Conservation (phyloP, 2,888 invertebrate genomes). For the Parnassius glacialis region DNA sequence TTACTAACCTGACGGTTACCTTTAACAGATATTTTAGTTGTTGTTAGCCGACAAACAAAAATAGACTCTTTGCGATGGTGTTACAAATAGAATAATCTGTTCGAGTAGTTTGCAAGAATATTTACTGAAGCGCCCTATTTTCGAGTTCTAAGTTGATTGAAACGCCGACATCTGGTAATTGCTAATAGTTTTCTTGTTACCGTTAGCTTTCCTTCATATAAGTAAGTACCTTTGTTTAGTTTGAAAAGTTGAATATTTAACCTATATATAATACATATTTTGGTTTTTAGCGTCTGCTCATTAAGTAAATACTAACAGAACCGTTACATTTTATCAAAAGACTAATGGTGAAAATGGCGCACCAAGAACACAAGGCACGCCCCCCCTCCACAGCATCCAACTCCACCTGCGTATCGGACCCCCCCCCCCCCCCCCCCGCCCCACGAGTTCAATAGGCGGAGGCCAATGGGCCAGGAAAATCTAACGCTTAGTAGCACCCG, state of each 20-base stretch:
- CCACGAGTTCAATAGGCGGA: too few species aligned
- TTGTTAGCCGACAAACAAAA: neutral
- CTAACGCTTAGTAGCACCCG: too few species aligned
- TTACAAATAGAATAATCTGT: slow-evolving; percentile 2
- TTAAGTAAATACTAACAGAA: slow-evolving; percentile 30
- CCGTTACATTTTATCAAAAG: too few species aligned
- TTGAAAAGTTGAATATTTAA: slow-evolving; percentile 37
- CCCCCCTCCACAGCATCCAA: too few species aligned
- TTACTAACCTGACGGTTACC: slow-evolving; percentile 44
- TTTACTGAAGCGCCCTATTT: slow-evolving; percentile 58
- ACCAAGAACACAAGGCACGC: too few species aligned
- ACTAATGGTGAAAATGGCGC: too few species aligned
- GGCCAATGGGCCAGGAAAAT: too few species aligned
- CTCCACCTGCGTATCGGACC: too few species aligned
- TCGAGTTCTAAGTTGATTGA: slow-evolving; percentile 73
- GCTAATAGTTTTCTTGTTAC: slow-evolving; percentile 75
- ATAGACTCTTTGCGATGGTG: slow-evolving; percentile 1
- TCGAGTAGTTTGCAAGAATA: slow-evolving; percentile 30
- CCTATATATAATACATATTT: slow-evolving; percentile 43
- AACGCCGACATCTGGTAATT: slow-evolving; percentile 67
- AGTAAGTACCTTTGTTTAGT: neutral
- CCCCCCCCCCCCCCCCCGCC: too few species aligned
- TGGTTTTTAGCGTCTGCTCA: slow-evolving; percentile 75
- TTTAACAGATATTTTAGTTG: neutral
- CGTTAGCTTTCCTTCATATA: slow-evolving; percentile 31